Percentiles rank a stretch among this genome's conserved stretches.
phyloP scores from a whole-genome alignment of 2,888 invertebrate genomes.

The Andrena praecox region DNA sequence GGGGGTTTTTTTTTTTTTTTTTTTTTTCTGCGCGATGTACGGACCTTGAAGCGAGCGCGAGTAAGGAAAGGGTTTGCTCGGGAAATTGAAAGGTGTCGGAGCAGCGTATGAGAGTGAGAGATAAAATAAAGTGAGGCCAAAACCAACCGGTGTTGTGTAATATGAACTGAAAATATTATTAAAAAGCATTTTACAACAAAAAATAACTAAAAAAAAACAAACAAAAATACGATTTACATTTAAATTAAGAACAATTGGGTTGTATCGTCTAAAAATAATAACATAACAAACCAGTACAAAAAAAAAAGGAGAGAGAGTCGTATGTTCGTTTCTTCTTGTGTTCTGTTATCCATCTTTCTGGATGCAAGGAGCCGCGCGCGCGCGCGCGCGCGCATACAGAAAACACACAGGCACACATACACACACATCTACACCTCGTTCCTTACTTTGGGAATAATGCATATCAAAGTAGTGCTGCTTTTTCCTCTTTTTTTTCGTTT shows the following conservation, averaged over 20 bases:
- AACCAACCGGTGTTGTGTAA: slow-evolving; percentile 79
- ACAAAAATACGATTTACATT: slow-evolving; percentile 85
- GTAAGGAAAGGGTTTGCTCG: neutral
- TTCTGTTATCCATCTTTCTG: slow-evolving; percentile 34
- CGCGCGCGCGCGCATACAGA: slow-evolving; percentile 51
- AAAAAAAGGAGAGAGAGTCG: slow-evolving; percentile 76
- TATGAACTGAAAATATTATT: slow-evolving; percentile 85
- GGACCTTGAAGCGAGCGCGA: neutral
- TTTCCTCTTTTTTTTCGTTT: slow-evolving; percentile 33
- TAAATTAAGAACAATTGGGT: slow-evolving; percentile 85
- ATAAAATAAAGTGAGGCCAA: slow-evolving; percentile 75
- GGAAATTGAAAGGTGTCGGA: neutral
- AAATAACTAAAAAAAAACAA: slow-evolving; percentile 84
- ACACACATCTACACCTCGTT: slow-evolving; percentile 35
- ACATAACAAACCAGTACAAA: slow-evolving; percentile 85
- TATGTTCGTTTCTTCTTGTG: slow-evolving; percentile 58
- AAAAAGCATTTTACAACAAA: slow-evolving; percentile 85
- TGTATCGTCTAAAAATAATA: slow-evolving; percentile 84
- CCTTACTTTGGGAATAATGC: slow-evolving; percentile 66
- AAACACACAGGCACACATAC: slow-evolving; percentile 46
- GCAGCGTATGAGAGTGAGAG: slow-evolving; percentile 42
- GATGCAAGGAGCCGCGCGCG: slow-evolving; percentile 54
- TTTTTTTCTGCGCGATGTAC: no score
- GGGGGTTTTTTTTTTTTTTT: neutral
- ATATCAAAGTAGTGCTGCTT: slow-evolving; percentile 57